Percentiles rank a stretch among this genome's conserved stretches.
phyloP scores from a whole-genome alignment of 1,140 invertebrate genomes.

The Ips nitidus region DNA sequence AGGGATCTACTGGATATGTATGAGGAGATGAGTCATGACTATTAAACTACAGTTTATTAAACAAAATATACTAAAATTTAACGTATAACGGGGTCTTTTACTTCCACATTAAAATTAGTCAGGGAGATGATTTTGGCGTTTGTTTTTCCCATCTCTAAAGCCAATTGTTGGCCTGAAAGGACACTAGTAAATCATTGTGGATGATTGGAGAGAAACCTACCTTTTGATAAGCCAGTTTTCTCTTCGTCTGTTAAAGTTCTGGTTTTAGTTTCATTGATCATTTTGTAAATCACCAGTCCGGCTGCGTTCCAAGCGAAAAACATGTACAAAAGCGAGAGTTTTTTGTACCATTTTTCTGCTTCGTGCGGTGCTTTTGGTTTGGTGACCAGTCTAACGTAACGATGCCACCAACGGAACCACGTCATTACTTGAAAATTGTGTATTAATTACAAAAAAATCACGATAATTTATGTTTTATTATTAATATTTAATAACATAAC shows the following conservation, averaged over 20 bases:
- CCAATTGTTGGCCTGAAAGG: too few relatives aligned
- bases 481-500: too few relatives aligned
- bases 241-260: background rate
- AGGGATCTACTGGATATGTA: constrained; percentile 1
- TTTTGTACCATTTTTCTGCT: constrained; percentile 4
- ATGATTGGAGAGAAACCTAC: background rate
- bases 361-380: background rate
- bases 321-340: background rate
- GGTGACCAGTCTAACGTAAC: background rate
- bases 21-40: background rate
- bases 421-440: constrained; percentile 2
- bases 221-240: background rate
- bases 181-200: too few relatives aligned
- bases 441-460: background rate
- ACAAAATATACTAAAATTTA: too few relatives aligned
- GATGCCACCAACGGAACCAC: constrained; percentile 7
- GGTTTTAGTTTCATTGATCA: background rate
- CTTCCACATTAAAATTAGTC: too few relatives aligned
- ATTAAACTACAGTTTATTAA: too few relatives aligned
- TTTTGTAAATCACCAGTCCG: background rate
- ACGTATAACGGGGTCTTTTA: too few relatives aligned
- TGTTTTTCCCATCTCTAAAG: too few relatives aligned
- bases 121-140: too few relatives aligned
- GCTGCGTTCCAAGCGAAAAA: constrained; percentile 12
- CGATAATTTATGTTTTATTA: too few relatives aligned